These are phyloP conservation scores for Cepaea nemoralis DNA, from an alignment of 1,140 invertebrate species.

Conservation along the genomic window DNA sequence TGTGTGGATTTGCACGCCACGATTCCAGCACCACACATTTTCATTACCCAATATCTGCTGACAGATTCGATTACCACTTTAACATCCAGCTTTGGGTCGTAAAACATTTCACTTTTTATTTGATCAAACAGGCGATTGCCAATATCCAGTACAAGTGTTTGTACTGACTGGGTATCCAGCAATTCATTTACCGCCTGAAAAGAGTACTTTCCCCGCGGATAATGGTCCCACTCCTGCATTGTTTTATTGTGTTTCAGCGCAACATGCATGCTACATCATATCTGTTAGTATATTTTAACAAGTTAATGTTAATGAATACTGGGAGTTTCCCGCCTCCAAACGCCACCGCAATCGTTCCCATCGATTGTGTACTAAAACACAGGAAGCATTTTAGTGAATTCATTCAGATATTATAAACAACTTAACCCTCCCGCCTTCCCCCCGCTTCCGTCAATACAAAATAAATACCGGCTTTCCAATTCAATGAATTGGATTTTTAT, in stretches of 20 bases:
- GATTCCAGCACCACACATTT: background rate
- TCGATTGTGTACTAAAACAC: slow-evolving; percentile 5
- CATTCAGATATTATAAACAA: background rate
- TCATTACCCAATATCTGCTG: background rate
- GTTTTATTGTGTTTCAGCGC: background rate
- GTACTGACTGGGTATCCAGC: background rate
- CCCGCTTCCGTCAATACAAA: background rate
- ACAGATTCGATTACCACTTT: background rate
- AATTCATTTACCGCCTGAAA: background rate
- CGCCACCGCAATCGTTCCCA: background rate
- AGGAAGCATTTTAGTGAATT: slow-evolving; percentile 16
- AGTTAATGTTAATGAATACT: background rate
- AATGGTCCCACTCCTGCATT: background rate
- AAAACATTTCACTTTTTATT: background rate
- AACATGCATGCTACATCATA: background rate
- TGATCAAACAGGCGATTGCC: background rate
- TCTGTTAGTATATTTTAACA: slow-evolving; percentile 4
- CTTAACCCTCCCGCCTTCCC: background rate
- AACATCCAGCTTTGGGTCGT: background rate
- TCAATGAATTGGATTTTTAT: slow-evolving; percentile 31
- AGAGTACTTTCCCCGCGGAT: slow-evolving; percentile 5
- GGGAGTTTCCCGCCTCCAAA: background rate
- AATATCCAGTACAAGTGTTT: background rate
- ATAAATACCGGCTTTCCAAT: background rate
- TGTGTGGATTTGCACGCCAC: background rate